Conservation (phyloP, 2,888 invertebrate genomes). For the Lissocephala sabroskyi region DNA sequence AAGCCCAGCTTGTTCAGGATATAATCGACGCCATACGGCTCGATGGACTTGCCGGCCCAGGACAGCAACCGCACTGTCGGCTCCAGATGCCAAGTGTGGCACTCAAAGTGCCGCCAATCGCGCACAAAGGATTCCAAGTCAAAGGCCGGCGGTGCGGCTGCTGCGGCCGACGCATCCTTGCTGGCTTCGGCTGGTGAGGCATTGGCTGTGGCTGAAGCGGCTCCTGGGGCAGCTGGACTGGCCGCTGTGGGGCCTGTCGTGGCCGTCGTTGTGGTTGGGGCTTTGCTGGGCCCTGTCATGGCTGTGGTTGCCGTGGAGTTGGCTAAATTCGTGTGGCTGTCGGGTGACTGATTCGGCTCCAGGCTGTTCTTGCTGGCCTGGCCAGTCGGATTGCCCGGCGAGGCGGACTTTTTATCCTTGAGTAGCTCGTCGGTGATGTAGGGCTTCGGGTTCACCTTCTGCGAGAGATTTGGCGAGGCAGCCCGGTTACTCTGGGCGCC, state of each 20-base stretch:
- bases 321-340: constrained; percentile 47
- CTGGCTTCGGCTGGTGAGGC: background rate
- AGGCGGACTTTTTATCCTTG: constrained; percentile 55
- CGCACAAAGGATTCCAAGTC: constrained; percentile 80
- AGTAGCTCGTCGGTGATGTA: constrained; percentile 63
- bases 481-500: constrained; percentile 69
- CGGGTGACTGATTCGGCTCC: constrained; percentile 44
- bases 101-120: constrained; percentile 93
- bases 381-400: constrained; percentile 42
- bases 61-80: constrained; percentile 89
- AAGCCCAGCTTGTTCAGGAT: constrained; percentile 98
- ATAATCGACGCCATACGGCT: constrained; percentile 98
- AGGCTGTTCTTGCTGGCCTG: constrained; percentile 49
- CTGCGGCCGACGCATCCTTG: constrained; percentile 1
- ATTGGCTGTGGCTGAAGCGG: constrained; percentile 10
- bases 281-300: constrained; percentile 1
- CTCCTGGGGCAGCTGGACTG: constrained; percentile 12
- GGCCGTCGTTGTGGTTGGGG: too few species aligned
- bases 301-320: constrained; percentile 12
- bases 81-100: constrained; percentile 97
- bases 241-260: constrained; percentile 16
- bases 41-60: constrained; percentile 97
- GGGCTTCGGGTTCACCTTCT: constrained; percentile 65
- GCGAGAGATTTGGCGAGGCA: constrained; percentile 71
- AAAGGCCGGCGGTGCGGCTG: constrained; percentile 40